Conservation (phyloP, 2,113 vertebrate species). For the Centropus unirufus region DNA sequence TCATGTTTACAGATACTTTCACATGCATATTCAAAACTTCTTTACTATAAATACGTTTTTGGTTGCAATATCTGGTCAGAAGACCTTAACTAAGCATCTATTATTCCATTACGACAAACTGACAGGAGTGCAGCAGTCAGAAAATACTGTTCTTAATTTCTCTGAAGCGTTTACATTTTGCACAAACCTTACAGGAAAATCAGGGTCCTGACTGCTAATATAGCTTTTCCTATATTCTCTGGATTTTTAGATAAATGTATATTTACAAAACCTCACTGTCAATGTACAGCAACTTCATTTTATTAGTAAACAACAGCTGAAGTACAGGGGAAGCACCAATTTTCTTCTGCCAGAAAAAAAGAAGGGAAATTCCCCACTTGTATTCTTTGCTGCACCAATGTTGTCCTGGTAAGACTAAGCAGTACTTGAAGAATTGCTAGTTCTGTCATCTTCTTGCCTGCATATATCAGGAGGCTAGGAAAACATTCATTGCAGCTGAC, state of each 20-base stretch:
- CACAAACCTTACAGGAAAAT: neutral
- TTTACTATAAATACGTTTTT: conserved; percentile 10
- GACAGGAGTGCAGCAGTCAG: neutral
- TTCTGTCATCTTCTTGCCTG: neutral
- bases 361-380: conserved; percentile 21
- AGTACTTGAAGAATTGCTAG: neutral
- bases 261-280: neutral
- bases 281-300: neutral
- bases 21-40: conserved; percentile 7
- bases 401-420: neutral
- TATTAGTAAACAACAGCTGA: conserved; percentile 11
- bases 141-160: neutral
- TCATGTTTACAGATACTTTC: conserved; percentile 7
- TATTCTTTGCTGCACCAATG: conserved; percentile 15
- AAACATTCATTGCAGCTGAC: neutral
- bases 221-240: neutral
- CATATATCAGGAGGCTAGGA: neutral
- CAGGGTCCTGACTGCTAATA: neutral
- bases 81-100: neutral
- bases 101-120: neutral
- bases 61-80: conserved; percentile 12
- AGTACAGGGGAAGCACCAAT: neutral
- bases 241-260: neutral
- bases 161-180: neutral
- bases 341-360: conserved; percentile 24